A percentile compares a stretch with the other conserved stretches of the same genome.
Conservation (phyloP, 2,888 invertebrate species). For the Argyresthia goedartella region DNA sequence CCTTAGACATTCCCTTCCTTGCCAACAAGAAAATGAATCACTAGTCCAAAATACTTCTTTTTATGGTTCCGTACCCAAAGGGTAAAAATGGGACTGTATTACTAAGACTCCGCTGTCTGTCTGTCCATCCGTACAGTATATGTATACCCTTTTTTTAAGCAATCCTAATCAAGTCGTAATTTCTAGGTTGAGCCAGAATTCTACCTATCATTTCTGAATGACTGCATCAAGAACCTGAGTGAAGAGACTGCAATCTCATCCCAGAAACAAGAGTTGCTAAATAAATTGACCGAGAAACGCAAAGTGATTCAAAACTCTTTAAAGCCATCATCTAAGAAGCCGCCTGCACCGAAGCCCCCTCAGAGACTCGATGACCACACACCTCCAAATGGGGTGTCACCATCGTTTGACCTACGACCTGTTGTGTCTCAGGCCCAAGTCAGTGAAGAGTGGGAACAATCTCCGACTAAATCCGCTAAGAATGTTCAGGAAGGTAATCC, state of each 20-base stretch:
- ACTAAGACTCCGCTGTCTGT: too few species aligned
- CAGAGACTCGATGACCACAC: slow-evolving; percentile 51
- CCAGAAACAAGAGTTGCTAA: slow-evolving; percentile 75
- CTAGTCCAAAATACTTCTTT: too few species aligned
- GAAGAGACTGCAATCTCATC: slow-evolving; percentile 44
- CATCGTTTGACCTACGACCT: slow-evolving; percentile 56
- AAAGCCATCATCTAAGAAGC: slow-evolving; percentile 45
- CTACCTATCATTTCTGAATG: slow-evolving; percentile 78
- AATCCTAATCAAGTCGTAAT: too few species aligned
- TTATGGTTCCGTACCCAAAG: too few species aligned
- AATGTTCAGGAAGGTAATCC: slow-evolving; percentile 29
- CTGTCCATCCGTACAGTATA: too few species aligned
- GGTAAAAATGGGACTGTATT: too few species aligned
- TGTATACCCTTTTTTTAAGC: too few species aligned
- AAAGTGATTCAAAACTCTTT: slow-evolving; percentile 60
- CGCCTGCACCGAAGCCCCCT: slow-evolving; percentile 56
- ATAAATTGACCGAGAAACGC: slow-evolving; percentile 75
- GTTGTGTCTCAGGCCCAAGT: slow-evolving; percentile 60
- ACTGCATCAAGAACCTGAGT: slow-evolving; percentile 73
- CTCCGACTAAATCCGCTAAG: slow-evolving; percentile 31
- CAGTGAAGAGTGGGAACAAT: slow-evolving; percentile 46
- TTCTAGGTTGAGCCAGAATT: slow-evolving; percentile 78
- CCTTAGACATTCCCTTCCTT: too few species aligned
- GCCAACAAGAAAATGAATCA: too few species aligned
- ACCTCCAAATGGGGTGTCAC: slow-evolving; percentile 59